Base-by-base conservation (phyloP, 92 coral and sea anemone species). In the Paragorgia papillata region DNA sequence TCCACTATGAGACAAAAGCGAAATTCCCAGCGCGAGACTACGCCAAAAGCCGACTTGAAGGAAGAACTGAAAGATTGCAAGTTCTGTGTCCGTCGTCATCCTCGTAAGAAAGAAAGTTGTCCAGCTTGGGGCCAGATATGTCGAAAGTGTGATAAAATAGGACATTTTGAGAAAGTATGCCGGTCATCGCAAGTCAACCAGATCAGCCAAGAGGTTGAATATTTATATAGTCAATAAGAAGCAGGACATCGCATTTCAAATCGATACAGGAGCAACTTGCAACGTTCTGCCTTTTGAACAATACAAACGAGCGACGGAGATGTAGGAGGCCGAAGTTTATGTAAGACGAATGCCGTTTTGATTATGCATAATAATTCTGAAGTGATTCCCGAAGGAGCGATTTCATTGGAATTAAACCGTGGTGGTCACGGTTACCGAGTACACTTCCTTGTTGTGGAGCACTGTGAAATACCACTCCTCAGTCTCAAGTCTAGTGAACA, bases 71-170 rank as follows among this genome's bases (percentile, higher is more conserved):
- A 80, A 57, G 71, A 80, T 37, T 80, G 80, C 26, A 41, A 24
- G 53, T 70, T 70, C 59, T 70, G 85, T 71, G 85, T 71, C 58
- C 58, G 85, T 21, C 28, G 34, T 37, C 62, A 21, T 27, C 28
- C 53, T 37, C 62, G 15, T 27, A 74, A 75, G 61, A 75, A 74
- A 57, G 67, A 82, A 41, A 33, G 62, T 34, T 82, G 82, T 44
- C 77, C 82, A 63, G 82, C 86, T n/a, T 74, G 75, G 49, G 76
- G 73, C 21, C 75, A 74, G 46, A 39, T 41, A 51, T 82, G 86
- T 57, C 76, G 67, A 57, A 82, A 66, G 19, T 53, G 67, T 50
- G 74, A 73, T 13, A 82, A 82, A 74, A 75, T 13, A 14, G 85
- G 85, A n/a, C 81, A 74, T n/a, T n/a, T n/a, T n/a, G n/a, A n/a